phyloP scores from a whole-genome alignment of 2,113 vertebrate genomes.

The Pseudorasbora parva region DNA sequence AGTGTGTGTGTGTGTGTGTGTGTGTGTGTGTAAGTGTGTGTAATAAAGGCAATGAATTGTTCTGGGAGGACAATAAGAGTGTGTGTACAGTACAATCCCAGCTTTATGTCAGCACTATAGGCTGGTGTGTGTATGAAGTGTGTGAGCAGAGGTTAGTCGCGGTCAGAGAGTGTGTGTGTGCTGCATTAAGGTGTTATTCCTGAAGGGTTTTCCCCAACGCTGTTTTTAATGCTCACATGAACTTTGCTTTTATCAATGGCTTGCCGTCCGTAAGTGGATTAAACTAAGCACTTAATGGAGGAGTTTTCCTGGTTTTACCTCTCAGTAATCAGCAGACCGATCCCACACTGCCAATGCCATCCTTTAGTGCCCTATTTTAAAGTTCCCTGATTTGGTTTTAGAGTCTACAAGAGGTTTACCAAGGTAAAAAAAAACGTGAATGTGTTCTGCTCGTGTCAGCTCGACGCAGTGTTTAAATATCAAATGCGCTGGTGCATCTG shows the following conservation, averaged over 20 bases:
- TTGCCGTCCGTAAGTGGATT: conserved; percentile 34
- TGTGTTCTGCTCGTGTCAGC: too few relatives aligned
- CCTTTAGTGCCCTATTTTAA: too few relatives aligned
- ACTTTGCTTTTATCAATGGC: conserved; percentile 7
- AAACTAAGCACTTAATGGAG: conserved; percentile 39
- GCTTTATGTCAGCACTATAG: neutral
- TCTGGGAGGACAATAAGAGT: neutral
- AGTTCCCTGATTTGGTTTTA: too few relatives aligned
- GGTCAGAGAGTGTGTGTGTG: neutral
- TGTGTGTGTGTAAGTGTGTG: neutral
- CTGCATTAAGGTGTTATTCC: neutral
- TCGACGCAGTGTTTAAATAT: too few relatives aligned
- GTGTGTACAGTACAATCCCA: neutral
- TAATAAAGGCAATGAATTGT: neutral
- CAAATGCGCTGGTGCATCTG: too few relatives aligned
- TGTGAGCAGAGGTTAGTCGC: neutral
- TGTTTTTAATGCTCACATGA: conserved; percentile 3
- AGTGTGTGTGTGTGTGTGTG: neutral
- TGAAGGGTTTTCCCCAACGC: neutral
- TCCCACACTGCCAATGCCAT: neutral
- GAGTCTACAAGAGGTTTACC: too few relatives aligned
- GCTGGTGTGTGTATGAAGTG: neutral
- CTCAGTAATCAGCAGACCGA: neutral
- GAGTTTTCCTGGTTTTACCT: conserved; percentile 18
- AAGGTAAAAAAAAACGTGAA: too few relatives aligned